Evolutionary conservation across 2,113 vertebrate species (phyloP).

Genomic region (Brachypodius melanocephalos): DNA sequence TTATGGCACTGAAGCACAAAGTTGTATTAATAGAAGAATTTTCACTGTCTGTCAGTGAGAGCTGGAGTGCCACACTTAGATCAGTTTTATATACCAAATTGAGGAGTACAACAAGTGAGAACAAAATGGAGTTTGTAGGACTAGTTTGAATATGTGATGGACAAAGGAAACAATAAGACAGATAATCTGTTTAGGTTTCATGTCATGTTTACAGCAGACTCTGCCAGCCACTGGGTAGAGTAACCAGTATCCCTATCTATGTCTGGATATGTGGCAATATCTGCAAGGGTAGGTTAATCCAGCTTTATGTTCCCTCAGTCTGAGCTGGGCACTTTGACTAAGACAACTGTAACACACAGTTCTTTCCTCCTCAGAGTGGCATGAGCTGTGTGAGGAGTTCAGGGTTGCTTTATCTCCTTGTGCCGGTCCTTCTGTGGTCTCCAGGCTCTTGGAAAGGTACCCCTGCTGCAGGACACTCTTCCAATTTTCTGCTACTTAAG

Average conservation of each 20-base stretch:
- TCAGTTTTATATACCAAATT: neutral
- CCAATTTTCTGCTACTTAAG: neutral
- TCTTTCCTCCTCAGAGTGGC: neutral
- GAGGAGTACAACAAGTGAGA: neutral
- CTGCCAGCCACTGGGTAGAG: neutral
- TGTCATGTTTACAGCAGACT: neutral
- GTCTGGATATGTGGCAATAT: accelerated
- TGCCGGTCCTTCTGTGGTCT: neutral
- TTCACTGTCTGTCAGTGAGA: neutral
- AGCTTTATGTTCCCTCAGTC: neutral
- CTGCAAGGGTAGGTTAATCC: neutral
- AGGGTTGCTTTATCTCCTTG: neutral
- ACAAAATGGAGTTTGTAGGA: neutral
- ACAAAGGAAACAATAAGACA: neutral
- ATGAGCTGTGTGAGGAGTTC: neutral
- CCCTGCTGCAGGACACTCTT: neutral
- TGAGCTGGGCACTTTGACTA: neutral
- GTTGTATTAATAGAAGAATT: neutral
- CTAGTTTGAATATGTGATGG: accelerated
- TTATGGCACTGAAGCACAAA: neutral
- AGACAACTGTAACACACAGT: neutral
- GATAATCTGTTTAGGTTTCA: neutral
- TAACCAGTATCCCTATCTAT: neutral
- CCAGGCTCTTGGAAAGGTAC: neutral
- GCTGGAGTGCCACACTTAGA: neutral